Evolutionary conservation across 2,113 vertebrate species (phyloP), one percentile per base, ranked within the genome.

Genomic region (Seriola quinqueradiata): DNA sequence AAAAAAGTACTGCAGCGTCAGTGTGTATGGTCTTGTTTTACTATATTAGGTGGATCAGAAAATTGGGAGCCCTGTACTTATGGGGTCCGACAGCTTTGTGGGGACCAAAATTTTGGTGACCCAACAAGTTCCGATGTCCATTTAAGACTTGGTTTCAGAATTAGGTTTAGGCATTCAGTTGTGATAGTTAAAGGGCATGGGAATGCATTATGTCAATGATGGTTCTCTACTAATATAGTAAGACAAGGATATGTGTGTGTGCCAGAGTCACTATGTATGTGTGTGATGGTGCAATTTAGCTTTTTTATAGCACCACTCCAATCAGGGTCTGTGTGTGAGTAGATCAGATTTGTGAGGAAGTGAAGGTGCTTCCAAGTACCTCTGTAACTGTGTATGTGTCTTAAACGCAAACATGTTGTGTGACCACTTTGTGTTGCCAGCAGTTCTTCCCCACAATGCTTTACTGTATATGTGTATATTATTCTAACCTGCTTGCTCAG

Each of bases 401-500:
- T 32, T 36, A 66, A 76, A 70, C 66, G 38, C 50, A 17, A 44
- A 42, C 8, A 19, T 44, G 75, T 21, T 5, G 6, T 61, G 28
- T 32, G 54, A 32, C 44, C 14, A 19, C 17, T 7, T 1, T 28
- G 70, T 68, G 17, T 44, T 40, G 28, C 73, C 46, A 78, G 36
- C 63, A 42, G 25, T 28, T 28, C n/a, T 54, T 75, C 23, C 74
- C 61, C 79, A 66, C 68, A 57, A 69, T 68, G 74, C 80, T 77
- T 85, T 74, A 42, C 8, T 42, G 40, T 42, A 44, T 59, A 14
- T 68, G 75, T 57, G 52, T 32, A 8, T 48, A 52, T 77, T 74
- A 83, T 54, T 40, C 21, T 61, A 77, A 89, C 75, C 80, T 81
- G 71, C 73, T 23, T 7, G 14, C 73, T 86, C 76, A 32, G 70